Base-by-base conservation (phyloP, 1,140 invertebrate genomes). In the Drosophila insularis region DNA sequence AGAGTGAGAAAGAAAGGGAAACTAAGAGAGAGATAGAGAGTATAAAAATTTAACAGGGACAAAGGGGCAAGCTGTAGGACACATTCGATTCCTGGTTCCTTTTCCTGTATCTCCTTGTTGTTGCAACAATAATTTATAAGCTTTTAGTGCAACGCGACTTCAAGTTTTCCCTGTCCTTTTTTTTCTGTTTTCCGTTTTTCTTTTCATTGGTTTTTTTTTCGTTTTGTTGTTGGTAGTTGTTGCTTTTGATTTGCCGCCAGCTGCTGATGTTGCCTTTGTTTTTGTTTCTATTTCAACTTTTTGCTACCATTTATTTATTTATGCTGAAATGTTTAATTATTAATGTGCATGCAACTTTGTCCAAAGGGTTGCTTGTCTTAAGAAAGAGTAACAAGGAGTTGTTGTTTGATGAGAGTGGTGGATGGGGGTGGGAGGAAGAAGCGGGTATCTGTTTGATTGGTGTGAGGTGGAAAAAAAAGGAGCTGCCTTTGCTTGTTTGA, bases 121-220 rank as follows among this genome's bases (percentile, higher is more conserved):
- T 69, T 80, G 72, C 66, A 68, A 79, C 84, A 82, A 87, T 87
- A 87, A 87, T 87, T 87, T 89, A 87, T 87, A 89, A 87, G 82
- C 82, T 87, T 89, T 87, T 82, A 87, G 82, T 89, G 82, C 84
- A 87, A 61, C 69, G 84, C 77, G 76, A 80, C 68, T 86, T 76
- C 68, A 73, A 69, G 17, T 61, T 40, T 61, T 40, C 11, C 43
- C 8, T 27, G 27, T 27, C 4, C 5, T 11, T 50, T 50, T 46
- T 46, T 46, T 43, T 8, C 2, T 46, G 5, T 46, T 43, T 43
- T 50, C 43, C 10, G 43, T 21, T 50, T 50, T 50, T 21, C 43
- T 50, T 50, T 50, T 50, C 19, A 10, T 63, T 39, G 8, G 14
- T 80, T 46, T 46, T 17, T 46, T 46, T 50, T 43, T 17, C 8